Conservation (phyloP, 2,113 vertebrate genomes). For the Octodon degus region DNA sequence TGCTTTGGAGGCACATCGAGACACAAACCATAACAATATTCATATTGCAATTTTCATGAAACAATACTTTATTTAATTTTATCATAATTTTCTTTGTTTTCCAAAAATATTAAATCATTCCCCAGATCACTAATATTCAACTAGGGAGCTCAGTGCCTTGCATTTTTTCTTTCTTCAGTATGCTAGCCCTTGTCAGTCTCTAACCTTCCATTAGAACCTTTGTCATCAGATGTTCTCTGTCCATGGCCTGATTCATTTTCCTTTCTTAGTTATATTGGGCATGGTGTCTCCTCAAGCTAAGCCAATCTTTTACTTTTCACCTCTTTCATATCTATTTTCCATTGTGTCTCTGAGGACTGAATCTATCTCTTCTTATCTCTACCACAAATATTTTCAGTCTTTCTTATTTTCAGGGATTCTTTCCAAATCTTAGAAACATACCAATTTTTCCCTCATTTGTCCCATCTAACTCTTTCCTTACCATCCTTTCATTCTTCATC, state of each 20-base stretch:
- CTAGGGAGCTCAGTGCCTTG: not conserved
- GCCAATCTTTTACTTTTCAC: not conserved
- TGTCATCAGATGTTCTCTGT: not conserved
- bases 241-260: not conserved
- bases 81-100: not conserved
- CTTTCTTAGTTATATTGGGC: not conserved
- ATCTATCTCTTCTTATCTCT: not conserved
- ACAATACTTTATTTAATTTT: not conserved
- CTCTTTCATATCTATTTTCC: not conserved
- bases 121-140: not conserved
- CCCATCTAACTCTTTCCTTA: not conserved
- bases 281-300: not conserved
- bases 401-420: not conserved
- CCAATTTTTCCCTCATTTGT: not conserved
- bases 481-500: not conserved
- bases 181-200: not conserved
- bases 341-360: not conserved
- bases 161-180: not conserved
- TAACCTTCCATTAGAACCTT: not conserved
- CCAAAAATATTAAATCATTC: not conserved
- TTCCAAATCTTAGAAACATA: not conserved
- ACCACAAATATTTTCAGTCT: not conserved
- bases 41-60: not conserved
- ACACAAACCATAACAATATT: not conserved
- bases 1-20: no score